Conservation (phyloP, 2,113 vertebrate species). For the Galbula dea region DNA sequence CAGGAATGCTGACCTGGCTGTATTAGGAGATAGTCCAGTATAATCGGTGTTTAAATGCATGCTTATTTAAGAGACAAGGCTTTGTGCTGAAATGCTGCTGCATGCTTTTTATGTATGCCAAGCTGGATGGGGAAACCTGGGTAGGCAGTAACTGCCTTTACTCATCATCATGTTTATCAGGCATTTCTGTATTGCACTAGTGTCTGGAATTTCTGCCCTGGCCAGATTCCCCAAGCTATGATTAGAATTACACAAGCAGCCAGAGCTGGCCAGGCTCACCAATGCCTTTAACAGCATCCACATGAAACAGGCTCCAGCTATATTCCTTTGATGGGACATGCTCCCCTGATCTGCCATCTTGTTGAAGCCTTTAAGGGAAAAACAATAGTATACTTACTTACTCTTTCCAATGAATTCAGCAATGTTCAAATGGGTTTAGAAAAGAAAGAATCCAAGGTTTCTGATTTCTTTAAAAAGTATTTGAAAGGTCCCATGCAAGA, state of each 20-base stretch:
- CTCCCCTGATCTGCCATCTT: neutral
- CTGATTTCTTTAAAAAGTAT: neutral
- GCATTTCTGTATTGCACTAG: accelerated
- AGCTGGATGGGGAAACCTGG: neutral
- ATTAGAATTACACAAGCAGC: neutral
- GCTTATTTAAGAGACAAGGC: neutral
- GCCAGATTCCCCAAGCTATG: neutral
- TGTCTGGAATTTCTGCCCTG: neutral
- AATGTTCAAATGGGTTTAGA: neutral
- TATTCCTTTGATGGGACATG: neutral
- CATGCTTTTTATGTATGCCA: neutral
- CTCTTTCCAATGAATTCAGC: neutral
- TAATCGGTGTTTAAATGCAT: neutral
- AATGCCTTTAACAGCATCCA: neutral
- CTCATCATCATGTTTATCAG: neutral
- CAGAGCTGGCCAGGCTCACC: neutral
- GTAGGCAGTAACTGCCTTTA: neutral
- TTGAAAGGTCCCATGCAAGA: neutral
- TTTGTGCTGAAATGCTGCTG: neutral
- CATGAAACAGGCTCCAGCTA: neutral
- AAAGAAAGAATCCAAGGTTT: neutral
- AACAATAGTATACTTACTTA: neutral
- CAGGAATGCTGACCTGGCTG: neutral
- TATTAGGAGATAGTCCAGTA: neutral
- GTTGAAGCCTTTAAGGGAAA: neutral